Conservation (phyloP, 2,888 invertebrate species). For the Drosophila cracens region DNA sequence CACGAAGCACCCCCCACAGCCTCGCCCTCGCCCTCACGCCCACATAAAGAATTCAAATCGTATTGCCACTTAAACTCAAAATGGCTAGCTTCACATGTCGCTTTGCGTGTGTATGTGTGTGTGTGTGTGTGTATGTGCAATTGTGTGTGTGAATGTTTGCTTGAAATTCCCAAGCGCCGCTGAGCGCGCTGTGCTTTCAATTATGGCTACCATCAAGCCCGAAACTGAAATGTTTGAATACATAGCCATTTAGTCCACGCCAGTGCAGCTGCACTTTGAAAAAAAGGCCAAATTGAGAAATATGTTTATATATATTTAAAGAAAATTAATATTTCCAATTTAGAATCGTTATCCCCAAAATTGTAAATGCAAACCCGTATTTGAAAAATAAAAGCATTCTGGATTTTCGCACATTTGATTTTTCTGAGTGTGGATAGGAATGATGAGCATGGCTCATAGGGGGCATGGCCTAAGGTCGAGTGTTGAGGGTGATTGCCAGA, state of each 20-base stretch:
- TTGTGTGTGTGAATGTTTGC: slow-evolving; percentile 3
- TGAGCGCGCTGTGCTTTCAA: slow-evolving; percentile 64
- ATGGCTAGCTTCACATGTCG: slow-evolving; percentile 71
- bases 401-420: neutral
- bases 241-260: slow-evolving; percentile 69
- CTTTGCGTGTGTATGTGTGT: slow-evolving; percentile 20
- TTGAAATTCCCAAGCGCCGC: slow-evolving; percentile 36
- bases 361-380: neutral
- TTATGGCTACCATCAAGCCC: slow-evolving; percentile 72
- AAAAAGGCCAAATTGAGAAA: neutral
- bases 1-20: slow-evolving; percentile 23
- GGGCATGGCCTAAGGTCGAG: slow-evolving; percentile 6
- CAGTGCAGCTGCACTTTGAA: slow-evolving; percentile 20
- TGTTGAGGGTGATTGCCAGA: neutral
- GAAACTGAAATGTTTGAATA: slow-evolving; percentile 77
- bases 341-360: neutral
- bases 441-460: slow-evolving; percentile 30
- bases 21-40: slow-evolving; percentile 1
- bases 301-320: neutral
- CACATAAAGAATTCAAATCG: slow-evolving; percentile 76
- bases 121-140: neutral
- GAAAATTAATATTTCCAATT: neutral
- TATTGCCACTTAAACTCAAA: slow-evolving; percentile 78
- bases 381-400: neutral
- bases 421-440: slow-evolving; percentile 4